Percentiles rank a stretch among this genome's conserved stretches.
phyloP scores from a whole-genome alignment of 1,140 invertebrate species.

The Drosophila biarmipes region DNA sequence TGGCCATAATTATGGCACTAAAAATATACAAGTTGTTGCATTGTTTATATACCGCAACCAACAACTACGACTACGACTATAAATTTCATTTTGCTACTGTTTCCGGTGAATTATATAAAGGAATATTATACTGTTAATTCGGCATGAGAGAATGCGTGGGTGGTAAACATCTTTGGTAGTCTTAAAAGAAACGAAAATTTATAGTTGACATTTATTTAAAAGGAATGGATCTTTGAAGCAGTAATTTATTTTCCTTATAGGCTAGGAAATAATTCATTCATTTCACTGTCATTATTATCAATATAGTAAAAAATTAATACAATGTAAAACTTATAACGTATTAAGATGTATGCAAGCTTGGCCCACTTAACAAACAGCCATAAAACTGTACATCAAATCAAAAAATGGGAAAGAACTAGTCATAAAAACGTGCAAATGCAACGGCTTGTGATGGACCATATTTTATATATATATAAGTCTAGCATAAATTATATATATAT shows the following conservation, averaged over 20 bases:
- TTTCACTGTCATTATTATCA: too few species aligned
- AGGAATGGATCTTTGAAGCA: constrained; percentile 7
- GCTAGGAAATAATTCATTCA: not conserved
- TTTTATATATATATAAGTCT: constrained; percentile 25
- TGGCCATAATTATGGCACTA: constrained; percentile 32
- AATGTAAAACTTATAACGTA: too few species aligned
- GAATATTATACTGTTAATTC: constrained; percentile 8
- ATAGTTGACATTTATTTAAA: constrained; percentile 31
- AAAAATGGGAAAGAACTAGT: not conserved
- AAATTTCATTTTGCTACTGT: constrained; percentile 32
- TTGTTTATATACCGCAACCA: constrained; percentile 27
- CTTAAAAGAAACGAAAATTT: constrained; percentile 19
- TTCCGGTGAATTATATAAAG: constrained; percentile 53
- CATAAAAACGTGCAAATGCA: not conserved
- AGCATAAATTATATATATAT: constrained; percentile 54
- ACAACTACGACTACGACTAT: constrained; percentile 7
- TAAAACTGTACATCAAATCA: not conserved
- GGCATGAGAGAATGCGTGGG: not conserved
- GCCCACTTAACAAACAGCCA: not conserved
- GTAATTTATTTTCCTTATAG: constrained; percentile 14
- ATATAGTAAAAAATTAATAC: too few species aligned
- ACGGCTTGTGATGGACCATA: constrained; percentile 7
- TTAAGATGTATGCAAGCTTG: too few species aligned
- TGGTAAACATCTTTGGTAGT: constrained; percentile 1
- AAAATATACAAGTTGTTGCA: constrained; percentile 36